Evolutionary conservation across 1,140 invertebrate species (phyloP).

Genomic region (Physella acuta): DNA sequence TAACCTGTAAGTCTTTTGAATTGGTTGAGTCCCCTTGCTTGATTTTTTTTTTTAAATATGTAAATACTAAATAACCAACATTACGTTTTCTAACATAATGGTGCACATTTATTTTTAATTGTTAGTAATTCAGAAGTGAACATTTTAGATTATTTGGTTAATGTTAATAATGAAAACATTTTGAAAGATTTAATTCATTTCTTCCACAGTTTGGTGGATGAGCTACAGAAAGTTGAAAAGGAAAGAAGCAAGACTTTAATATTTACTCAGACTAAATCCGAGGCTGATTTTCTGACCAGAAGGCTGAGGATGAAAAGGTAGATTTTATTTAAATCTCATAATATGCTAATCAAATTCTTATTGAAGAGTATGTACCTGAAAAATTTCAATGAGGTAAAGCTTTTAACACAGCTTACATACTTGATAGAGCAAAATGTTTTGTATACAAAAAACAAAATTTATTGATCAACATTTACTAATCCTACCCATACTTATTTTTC

Average conservation of each 20-base stretch:
- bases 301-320: constrained; percentile 70
- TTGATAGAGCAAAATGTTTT: no score
- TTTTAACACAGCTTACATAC: no score
- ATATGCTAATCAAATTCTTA: no score
- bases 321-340: no score
- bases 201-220: constrained; percentile 71
- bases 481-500: no score
- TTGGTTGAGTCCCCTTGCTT: background rate
- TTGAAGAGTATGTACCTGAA: no score
- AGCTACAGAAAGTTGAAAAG: constrained; percentile 85
- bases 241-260: constrained; percentile 89
- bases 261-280: constrained; percentile 96
- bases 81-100: background rate
- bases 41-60: background rate
- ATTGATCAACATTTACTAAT: no score
- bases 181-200: constrained; percentile 54
- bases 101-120: no score
- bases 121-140: no score
- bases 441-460: no score
- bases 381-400: no score
- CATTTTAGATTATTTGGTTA: no score
- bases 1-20: constrained; percentile 39
- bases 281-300: constrained; percentile 91
- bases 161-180: constrained; percentile 79
- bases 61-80: background rate